Evolutionary conservation across 2,888 invertebrate species (phyloP), one percentile per base, ranked within the genome.

Genomic region (Lasioglossum calceatum): DNA sequence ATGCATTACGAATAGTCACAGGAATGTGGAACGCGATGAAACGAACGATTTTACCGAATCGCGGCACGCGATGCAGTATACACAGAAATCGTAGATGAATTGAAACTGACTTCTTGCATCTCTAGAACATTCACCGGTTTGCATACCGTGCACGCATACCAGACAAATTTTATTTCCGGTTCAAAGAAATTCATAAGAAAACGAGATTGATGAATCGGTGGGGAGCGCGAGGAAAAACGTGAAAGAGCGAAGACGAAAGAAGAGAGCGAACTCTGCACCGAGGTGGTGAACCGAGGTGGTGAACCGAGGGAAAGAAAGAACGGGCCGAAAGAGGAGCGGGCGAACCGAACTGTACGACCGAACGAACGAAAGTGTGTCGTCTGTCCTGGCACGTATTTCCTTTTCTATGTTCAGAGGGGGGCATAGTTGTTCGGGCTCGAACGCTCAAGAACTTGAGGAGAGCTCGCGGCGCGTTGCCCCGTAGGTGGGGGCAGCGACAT

Each of bases 401-500:
- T 90, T 82, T 87, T 90, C 87, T 87, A 89, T 89, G 82, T 70
- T 76, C 87, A 87, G 85, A 79, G 88, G 89, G 88, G 89, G 89
- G 85, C 79, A 87, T 79, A 82, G 88, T 78, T 87, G 85, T 87
- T 87, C 81, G 81, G 84, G 84, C 84, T 64, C 73, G 73, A 72
- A 73, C 79, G 85, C 75, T 70, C 81, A 88, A 81, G 79, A 85
- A 82, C 79, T 70, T 73, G 82, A 87, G 67, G 77, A 85, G 85
- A 71, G 84, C 82, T 82, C 86, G 82, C 79, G 61, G 81, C 79
- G 76, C 84, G 89, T 84, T 84, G 85, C 84, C 85, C 80, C 87
- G 81, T 89, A 92, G 67, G 92, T 92, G 94, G 95, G 95, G 94
- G 92, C 91, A 89, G 89, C 90, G 91, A 93, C 94, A 94, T 95